Conservation (phyloP, 1,140 invertebrate species). For the Panulirus ornatus region DNA sequence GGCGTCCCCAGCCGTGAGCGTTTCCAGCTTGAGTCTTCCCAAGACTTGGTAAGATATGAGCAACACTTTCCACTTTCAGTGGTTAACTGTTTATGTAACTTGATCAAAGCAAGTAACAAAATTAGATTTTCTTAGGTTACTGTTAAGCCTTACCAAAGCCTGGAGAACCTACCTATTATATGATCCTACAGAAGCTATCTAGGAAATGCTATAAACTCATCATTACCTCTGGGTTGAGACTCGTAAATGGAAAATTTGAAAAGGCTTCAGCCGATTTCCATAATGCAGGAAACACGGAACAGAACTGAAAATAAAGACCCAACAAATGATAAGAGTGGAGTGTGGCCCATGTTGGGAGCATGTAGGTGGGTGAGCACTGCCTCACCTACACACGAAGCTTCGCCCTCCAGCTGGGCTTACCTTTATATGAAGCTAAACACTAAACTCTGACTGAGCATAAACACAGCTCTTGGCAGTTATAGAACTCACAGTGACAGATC, state of each 20-base stretch:
- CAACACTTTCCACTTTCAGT: slow-evolving; percentile 27
- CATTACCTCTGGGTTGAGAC: slow-evolving; percentile 75
- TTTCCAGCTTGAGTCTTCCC: slow-evolving; percentile 11
- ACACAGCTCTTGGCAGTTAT: slow-evolving; percentile 58
- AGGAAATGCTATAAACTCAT: slow-evolving; percentile 57
- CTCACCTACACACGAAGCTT: background rate
- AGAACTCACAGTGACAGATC: slow-evolving; percentile 55
- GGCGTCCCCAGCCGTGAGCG: slow-evolving; percentile 9
- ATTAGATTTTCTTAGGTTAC: background rate
- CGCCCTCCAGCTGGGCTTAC: slow-evolving; percentile 23
- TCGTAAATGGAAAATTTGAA: slow-evolving; percentile 75
- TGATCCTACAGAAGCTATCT: slow-evolving; percentile 69
- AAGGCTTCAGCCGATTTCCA: slow-evolving; percentile 76
- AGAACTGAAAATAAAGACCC: slow-evolving; percentile 75
- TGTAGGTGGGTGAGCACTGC: background rate
- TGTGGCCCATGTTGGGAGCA: slow-evolving; percentile 17
- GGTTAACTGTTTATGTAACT: slow-evolving; percentile 2
- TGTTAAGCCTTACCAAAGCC: slow-evolving; percentile 59
- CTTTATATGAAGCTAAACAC: slow-evolving; percentile 43
- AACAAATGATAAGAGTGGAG: slow-evolving; percentile 65
- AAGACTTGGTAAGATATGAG: slow-evolving; percentile 62
- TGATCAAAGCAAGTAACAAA: slow-evolving; percentile 20
- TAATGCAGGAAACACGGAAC: slow-evolving; percentile 76
- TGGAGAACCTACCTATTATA: slow-evolving; percentile 61
- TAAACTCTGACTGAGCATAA: slow-evolving; percentile 47